Percentiles rank a stretch among this genome's conserved stretches.
phyloP scores from a whole-genome alignment of 2,888 invertebrate species.

The Amphipoea oculea region DNA sequence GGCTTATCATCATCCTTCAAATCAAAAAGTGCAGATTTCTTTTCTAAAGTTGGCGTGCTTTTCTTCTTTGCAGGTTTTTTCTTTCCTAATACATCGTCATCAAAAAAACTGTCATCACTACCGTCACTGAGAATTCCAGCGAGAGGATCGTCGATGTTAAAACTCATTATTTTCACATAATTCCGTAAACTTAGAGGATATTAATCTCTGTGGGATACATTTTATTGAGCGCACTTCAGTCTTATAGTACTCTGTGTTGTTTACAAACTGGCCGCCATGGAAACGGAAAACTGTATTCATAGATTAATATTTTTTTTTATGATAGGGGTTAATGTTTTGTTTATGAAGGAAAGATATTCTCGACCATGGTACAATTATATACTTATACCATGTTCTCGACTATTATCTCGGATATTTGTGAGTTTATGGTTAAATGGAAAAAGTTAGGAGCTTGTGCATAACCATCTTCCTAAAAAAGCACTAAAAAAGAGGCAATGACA shows the following conservation, averaged over 20 bases:
- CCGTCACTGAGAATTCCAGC: slow-evolving; percentile 92
- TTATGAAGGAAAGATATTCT: too few species aligned
- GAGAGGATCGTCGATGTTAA: slow-evolving; percentile 91
- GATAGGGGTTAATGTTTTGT: slow-evolving; percentile 10
- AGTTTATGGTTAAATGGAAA: background rate
- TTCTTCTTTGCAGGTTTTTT: slow-evolving; percentile 83
- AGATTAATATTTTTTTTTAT: slow-evolving; percentile 16
- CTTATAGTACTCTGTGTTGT: slow-evolving; percentile 58
- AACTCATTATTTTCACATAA: slow-evolving; percentile 82
- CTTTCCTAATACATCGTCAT: slow-evolving; percentile 90
- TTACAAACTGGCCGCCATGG: slow-evolving; percentile 81
- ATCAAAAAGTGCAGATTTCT: slow-evolving; percentile 85
- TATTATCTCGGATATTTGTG: background rate
- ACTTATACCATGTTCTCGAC: too few species aligned
- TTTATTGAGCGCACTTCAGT: slow-evolving; percentile 32
- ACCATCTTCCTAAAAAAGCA: background rate
- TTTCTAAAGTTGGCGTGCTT: slow-evolving; percentile 76
- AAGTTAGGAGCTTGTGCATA: background rate
- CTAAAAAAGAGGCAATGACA: background rate
- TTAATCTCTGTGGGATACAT: slow-evolving; percentile 24
- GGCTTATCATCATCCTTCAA: slow-evolving; percentile 74
- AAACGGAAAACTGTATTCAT: slow-evolving; percentile 71
- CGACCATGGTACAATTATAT: too few species aligned
- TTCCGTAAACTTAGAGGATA: slow-evolving; percentile 27
- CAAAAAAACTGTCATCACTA: slow-evolving; percentile 93